phyloP scores from a whole-genome alignment of 2,113 vertebrate genomes.

The Chamaetylas fuelleborni region DNA sequence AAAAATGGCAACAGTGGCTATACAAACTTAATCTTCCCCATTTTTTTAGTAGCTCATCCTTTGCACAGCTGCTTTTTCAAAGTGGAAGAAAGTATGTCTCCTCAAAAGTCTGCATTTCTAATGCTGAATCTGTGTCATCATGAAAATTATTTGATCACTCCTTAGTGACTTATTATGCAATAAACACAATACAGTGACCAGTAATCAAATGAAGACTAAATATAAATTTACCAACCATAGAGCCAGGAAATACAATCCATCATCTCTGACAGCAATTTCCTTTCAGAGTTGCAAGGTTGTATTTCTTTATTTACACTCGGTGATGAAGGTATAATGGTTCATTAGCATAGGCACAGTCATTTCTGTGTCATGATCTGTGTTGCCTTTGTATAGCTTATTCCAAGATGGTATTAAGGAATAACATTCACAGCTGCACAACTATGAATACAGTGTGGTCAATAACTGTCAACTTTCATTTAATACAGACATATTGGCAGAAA shows the following conservation, averaged over 20 bases:
- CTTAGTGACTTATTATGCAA: neutral
- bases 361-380: neutral
- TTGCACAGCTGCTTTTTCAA: neutral
- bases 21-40: neutral
- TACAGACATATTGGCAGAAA: neutral
- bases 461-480: neutral
- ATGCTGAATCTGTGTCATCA: neutral
- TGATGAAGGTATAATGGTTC: neutral
- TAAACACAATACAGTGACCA: neutral
- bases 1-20: neutral
- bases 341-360: neutral
- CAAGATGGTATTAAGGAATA: neutral
- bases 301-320: slow-evolving; percentile 19
- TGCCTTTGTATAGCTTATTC: neutral
- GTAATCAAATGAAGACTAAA: slow-evolving; percentile 1
- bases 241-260: slow-evolving; percentile 8
- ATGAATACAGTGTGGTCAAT: neutral
- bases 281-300: neutral
- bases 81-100: neutral
- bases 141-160: neutral
- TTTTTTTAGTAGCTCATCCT: neutral
- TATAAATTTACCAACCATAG: neutral
- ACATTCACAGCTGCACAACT: neutral
- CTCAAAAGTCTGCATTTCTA: neutral
- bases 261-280: slow-evolving; percentile 44